Conservation (phyloP, 2,113 vertebrate species). For the Ctenodactylus gundi region DNA sequence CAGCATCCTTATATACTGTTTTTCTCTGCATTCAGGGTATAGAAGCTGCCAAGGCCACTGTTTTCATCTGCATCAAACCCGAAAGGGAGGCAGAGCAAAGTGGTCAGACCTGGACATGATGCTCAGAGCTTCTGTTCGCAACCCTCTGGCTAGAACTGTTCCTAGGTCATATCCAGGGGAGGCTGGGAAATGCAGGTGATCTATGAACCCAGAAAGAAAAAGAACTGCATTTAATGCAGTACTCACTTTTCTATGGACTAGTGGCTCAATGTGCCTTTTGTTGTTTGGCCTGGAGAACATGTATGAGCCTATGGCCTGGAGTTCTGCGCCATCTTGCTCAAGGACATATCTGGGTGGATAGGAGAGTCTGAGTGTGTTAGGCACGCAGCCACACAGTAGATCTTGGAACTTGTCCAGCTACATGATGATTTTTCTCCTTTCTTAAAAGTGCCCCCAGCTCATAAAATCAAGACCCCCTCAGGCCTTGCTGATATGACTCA, state of each 20-base stretch:
- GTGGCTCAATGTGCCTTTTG: not conserved
- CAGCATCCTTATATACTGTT: not conserved
- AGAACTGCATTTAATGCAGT: not conserved
- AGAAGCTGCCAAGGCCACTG: not conserved
- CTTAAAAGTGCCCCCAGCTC: not conserved
- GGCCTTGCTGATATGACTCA: not conserved
- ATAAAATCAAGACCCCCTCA: not conserved
- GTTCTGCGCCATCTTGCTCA: too few relatives aligned
- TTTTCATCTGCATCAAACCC: not conserved
- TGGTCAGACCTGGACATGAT: too few relatives aligned
- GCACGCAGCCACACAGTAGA: not conserved
- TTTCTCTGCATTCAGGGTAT: not conserved
- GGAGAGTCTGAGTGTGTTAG: not conserved
- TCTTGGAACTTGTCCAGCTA: not conserved
- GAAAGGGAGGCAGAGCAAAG: not conserved
- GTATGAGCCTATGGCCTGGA: too few relatives aligned
- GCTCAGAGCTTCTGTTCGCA: not conserved
- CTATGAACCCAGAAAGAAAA: not conserved
- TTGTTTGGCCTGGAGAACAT: not conserved
- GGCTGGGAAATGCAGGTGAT: not conserved
- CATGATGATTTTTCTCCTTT: not conserved
- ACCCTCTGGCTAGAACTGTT: not conserved
- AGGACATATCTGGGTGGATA: not conserved
- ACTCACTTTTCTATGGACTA: not conserved
- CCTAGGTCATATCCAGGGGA: too few relatives aligned